Conservation (phyloP, 2,113 vertebrate genomes). For the Alexandromys fortis region DNA sequence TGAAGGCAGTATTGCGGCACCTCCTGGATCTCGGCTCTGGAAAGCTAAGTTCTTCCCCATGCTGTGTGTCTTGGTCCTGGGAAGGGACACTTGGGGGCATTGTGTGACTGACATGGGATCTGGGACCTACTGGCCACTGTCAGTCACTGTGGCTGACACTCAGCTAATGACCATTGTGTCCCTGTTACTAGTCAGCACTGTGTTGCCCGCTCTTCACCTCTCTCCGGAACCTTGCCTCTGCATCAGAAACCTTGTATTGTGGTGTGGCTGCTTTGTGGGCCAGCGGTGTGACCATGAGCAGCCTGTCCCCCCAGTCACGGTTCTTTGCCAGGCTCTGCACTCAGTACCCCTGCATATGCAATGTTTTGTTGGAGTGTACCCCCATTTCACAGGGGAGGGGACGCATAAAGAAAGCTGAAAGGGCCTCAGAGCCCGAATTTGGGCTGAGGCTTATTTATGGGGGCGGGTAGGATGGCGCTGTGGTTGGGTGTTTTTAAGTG, state of each 20-base stretch:
- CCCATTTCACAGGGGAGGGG: neutral
- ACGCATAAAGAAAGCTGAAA: neutral
- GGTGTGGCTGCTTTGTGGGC: neutral
- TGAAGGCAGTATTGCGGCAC: neutral
- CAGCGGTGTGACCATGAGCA: rapidly evolving
- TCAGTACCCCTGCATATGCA: neutral
- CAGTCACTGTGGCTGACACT: neutral
- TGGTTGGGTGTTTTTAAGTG: neutral
- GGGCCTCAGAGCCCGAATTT: neutral
- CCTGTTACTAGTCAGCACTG: neutral
- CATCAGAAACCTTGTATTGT: rapidly evolving
- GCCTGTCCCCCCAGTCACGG: rapidly evolving
- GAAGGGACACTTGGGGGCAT: neutral
- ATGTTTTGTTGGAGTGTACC: neutral
- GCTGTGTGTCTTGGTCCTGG: neutral
- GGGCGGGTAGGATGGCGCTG: neutral
- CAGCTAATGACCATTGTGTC: rapidly evolving
- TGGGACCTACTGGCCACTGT: too few relatives aligned
- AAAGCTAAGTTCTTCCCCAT: neutral
- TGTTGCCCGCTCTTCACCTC: neutral
- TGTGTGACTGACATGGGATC: neutral
- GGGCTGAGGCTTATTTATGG: neutral
- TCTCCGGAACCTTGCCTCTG: neutral
- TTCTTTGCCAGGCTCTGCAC: neutral
- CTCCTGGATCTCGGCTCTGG: neutral